Evolutionary conservation across 2,888 invertebrate species (phyloP).

Genomic region (Hymenopus coronatus): DNA sequence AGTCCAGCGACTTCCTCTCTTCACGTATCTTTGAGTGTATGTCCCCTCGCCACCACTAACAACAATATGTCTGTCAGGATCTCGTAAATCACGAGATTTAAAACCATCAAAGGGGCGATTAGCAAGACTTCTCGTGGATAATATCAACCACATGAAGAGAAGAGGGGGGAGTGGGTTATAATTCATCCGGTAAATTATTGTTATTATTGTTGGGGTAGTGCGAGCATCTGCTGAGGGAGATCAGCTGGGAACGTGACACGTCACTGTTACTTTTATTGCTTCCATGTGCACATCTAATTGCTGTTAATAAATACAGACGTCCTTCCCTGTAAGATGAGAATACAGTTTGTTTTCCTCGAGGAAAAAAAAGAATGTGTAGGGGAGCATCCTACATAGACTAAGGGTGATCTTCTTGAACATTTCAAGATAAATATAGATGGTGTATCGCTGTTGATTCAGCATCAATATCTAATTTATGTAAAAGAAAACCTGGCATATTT

Average conservation of each 20-base stretch:
- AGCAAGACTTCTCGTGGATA: background rate
- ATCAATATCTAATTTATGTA: background rate
- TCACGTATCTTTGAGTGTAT: background rate
- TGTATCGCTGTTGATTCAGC: background rate
- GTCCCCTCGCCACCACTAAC: background rate
- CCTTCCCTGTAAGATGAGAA: background rate
- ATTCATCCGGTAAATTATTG: conserved; percentile 17
- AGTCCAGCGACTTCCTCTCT: background rate
- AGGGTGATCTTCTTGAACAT: background rate
- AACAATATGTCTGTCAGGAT: background rate
- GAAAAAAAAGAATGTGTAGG: too few species aligned
- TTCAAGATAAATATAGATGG: background rate
- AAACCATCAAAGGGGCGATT: conserved; percentile 17
- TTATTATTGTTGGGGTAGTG: background rate
- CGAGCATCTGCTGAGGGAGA: background rate
- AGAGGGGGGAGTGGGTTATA: background rate
- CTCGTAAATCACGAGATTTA: conserved; percentile 21
- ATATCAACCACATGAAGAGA: background rate
- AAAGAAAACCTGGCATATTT: too few species aligned
- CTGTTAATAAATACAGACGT: background rate
- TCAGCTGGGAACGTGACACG: background rate
- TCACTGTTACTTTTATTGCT: background rate
- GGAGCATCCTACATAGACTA: too few species aligned
- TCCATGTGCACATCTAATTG: background rate
- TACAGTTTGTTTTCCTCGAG: background rate